Evolutionary conservation across 37 sponge, comb jelly and placozoan genomes (phyloP).

Genomic region (Diacarnus erythraeanus): DNA sequence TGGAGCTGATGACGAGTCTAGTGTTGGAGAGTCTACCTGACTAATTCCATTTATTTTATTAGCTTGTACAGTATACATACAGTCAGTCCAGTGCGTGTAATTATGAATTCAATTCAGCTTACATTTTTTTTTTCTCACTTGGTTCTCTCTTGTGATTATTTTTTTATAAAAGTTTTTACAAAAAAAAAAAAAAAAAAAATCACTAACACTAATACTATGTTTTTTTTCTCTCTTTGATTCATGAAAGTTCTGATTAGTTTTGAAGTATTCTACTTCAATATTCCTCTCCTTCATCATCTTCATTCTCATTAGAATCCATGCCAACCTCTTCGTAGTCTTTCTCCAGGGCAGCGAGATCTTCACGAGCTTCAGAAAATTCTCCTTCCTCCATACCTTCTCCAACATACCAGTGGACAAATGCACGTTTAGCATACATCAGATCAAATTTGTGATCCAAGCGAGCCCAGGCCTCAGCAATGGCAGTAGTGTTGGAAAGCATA

Average conservation of each 20-base stretch:
- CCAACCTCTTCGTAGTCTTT: slow-evolving; percentile 93
- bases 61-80: neutral
- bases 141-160: neutral
- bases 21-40: neutral
- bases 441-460: slow-evolving; percentile 98
- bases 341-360: slow-evolving; percentile 92
- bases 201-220: too few species aligned
- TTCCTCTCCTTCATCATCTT: slow-evolving; percentile 57
- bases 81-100: neutral
- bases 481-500: slow-evolving; percentile 97
- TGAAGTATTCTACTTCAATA: slow-evolving; percentile 18
- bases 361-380: slow-evolving; percentile 97
- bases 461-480: slow-evolving; percentile 98
- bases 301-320: slow-evolving; percentile 36
- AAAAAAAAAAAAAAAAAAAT: too few species aligned
- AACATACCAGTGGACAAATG: slow-evolving; percentile 98
- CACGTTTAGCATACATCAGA: slow-evolving; percentile 98
- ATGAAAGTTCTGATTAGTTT: neutral
- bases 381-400: slow-evolving; percentile 99
- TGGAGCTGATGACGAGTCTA: neutral
- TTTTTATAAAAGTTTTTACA: too few species aligned
- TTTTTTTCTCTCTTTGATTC: slow-evolving; percentile 8
- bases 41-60: neutral
- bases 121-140: neutral
- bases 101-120: neutral